Base-by-base conservation (phyloP, 1,140 invertebrate species). In the Sminthurides bifidus region DNA sequence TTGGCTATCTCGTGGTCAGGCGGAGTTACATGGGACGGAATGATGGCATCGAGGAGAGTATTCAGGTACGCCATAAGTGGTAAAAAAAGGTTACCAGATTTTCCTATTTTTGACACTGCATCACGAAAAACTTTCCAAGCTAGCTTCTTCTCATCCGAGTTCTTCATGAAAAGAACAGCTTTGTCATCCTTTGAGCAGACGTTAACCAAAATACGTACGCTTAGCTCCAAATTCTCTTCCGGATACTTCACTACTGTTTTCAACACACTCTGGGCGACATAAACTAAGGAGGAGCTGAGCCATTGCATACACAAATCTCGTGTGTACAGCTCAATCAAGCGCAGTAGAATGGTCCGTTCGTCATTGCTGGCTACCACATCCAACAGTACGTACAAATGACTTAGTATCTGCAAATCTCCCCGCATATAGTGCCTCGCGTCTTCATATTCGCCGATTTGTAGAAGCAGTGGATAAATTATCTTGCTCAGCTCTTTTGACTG, bases 181-280 rank as follows among this genome's bases (percentile, higher is more conserved):
- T 29, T 17, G 12, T 44, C 27, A 23, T 55, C 48, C 26, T 43
- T 33, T 5, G 19, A 23, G 26, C 53, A 55, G 24, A 55, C 8
- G 23, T 55, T 55, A 21, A 48, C 19, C 3, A 55, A 30, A 19
- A 55, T 33, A 24, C 48, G 53, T 17, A 55, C 19, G 24, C 17
- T 45, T 12, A 23, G 14, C 5, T 2, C 17, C 4, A 35, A 4
- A 24, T 55, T 33, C 2, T 45, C 40, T 3, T 14, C n/a, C 3
- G 8, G 10, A 8, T 48, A 14, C 4, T n/a, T 8, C 3, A 54
- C 10, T 2, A 43, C 29, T 15, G 5, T 31, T 6, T 19, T 19
- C 10, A 43, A 44, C 3, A 27, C 23, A 17, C 35, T 3, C 21
- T 33, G 44, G 3, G 33, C 24, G 6, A 52, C 21, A 21, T 52